Base-by-base conservation (phyloP, 2,888 invertebrate species). In the Leptinotarsa tumamoca region DNA sequence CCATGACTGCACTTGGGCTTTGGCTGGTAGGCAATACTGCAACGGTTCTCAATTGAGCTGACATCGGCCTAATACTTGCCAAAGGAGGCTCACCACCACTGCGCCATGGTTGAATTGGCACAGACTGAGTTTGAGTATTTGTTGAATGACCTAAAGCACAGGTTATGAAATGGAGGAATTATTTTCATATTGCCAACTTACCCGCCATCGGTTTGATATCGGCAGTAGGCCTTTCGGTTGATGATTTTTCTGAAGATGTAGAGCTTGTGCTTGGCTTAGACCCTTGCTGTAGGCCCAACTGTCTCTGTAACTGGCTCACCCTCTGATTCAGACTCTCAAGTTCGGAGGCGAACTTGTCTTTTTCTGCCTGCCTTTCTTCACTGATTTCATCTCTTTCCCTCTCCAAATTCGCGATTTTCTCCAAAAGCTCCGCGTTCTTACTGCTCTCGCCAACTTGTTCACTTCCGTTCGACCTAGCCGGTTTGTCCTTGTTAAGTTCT, bases 151-250 rank as follows among this genome's bases (percentile, higher is more conserved):
- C 84, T 83, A 54, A 67, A 76, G 72, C 18, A 51, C 14, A 68
- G 43, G 21, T 23, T 50, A 5, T 50, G n/a, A 68, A 54, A 71
- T 50, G 17, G 18, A 66, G 21, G 14, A 49, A 14, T 68, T 21
- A 17, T 27, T 18, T 58, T 43, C 54, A 17, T 27, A 33, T 51
- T 18, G n/a, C 21, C 49, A 67, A 68, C 17, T 88, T 90, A 83
- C 96, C 96, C 4, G 97, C 95, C 94, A 98, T 96, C 0, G 98
- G 98, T 87, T 96, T 96, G 63, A 98, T 98, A 86, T 98, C 98
- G 5, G 98, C 98, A 0, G 97, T 98, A 33, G 93, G 92, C 49
- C 93, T 92, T 80, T 93, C 93, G 0, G 89, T 89, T 3, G 89
- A 89, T 2, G 89, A 88, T 80, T 91, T 91, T 56, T 91, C 90